Percentiles rank a stretch among this genome's conserved stretches.
Conservation (phyloP, 2,113 vertebrate species). For the Lutjanus erythropterus region DNA sequence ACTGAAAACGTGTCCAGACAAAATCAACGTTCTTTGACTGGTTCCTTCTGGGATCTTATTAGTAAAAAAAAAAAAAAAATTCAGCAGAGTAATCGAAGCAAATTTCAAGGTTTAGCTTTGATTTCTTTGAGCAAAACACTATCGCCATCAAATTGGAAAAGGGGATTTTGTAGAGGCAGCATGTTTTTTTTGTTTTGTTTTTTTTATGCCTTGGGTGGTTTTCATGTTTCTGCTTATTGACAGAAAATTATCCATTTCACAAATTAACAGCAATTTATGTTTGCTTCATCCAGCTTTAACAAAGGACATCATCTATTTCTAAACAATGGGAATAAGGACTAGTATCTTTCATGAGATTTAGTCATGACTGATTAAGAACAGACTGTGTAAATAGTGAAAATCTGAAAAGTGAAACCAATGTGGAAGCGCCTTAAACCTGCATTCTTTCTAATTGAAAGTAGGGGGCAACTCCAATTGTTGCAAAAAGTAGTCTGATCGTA, state of each 20-base stretch:
- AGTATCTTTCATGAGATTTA: neutral
- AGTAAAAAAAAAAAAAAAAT: conserved; percentile 22
- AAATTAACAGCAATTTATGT: neutral
- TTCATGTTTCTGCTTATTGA: neutral
- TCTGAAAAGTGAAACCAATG: no score
- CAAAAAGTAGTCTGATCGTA: no score
- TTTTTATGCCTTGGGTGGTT: neutral
- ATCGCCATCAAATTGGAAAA: neutral
- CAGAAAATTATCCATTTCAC: neutral
- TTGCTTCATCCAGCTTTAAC: neutral
- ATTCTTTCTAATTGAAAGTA: no score
- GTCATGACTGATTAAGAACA: neutral
- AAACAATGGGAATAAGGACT: neutral
- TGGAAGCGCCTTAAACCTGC: no score
- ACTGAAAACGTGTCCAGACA: conserved; percentile 28
- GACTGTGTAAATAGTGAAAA: no score
- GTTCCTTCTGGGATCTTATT: conserved; percentile 44
- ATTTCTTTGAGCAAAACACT: conserved; percentile 5
- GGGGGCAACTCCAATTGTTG: no score
- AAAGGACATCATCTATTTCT: neutral
- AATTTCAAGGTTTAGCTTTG: conserved; percentile 22
- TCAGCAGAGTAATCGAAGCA: neutral
- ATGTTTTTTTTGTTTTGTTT: neutral
- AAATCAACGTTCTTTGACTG: conserved; percentile 34
- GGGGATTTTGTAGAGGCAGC: neutral